Evolutionary conservation across 1,140 invertebrate genomes (phyloP).

Genomic region (Hylaeus volcanicus): DNA sequence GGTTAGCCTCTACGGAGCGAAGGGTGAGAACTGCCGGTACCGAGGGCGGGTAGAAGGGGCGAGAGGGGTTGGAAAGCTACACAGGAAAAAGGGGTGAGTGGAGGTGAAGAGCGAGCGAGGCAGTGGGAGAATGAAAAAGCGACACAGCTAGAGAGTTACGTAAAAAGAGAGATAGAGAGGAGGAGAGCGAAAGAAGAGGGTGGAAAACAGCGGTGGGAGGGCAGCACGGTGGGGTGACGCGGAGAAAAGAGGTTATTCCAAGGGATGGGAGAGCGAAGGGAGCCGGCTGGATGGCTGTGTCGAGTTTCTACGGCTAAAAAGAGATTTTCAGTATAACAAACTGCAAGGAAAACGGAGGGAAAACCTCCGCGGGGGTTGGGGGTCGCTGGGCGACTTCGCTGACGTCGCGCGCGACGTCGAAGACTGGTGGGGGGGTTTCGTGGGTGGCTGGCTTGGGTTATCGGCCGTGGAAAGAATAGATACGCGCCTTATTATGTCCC

Average conservation of each 20-base stretch:
- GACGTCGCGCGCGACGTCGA: conserved; percentile 8
- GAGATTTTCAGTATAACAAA: conserved; percentile 72
- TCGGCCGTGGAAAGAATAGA: conserved; percentile 43
- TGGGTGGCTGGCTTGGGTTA: conserved; percentile 48
- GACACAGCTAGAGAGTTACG: conserved; percentile 54
- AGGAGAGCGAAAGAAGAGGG: conserved; percentile 45
- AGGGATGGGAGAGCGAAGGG: conserved; percentile 21
- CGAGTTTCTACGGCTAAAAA: conserved; percentile 69
- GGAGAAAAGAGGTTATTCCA: conserved; percentile 72
- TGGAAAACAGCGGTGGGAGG: conserved; percentile 47
- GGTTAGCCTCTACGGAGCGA: conserved; percentile 56
- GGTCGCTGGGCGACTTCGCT: not conserved
- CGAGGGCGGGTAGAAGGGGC: not conserved
- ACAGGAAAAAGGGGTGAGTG: conserved; percentile 56
- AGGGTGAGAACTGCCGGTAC: conserved; percentile 47
- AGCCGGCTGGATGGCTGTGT: conserved; percentile 55
- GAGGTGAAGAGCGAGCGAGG: conserved; percentile 50
- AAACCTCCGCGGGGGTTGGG: not conserved
- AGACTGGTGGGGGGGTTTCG: conserved; percentile 48
- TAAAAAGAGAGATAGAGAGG: conserved; percentile 57
- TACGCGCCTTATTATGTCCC: conserved; percentile 46
- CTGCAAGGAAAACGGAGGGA: conserved; percentile 58
- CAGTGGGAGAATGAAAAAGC: conserved; percentile 66
- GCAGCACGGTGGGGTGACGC: conserved; percentile 45
- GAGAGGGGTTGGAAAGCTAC: conserved; percentile 62